Base-by-base conservation (phyloP, 2,113 vertebrate genomes). In the Narcine bancroftii region DNA sequence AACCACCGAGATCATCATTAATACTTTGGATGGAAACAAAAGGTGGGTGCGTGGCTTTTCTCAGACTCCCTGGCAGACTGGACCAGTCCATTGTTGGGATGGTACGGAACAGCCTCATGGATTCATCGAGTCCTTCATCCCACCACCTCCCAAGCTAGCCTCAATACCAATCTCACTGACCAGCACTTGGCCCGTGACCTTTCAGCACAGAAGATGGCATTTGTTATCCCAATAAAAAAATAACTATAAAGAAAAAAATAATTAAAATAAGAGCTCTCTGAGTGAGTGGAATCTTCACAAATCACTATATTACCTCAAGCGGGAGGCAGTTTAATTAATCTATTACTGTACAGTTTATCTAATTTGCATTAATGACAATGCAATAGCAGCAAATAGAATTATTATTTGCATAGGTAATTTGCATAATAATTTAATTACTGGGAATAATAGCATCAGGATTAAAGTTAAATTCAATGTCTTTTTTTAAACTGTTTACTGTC, bases 351-450 rank as follows among this genome's bases (percentile, higher is more conserved):
- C 42, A 69, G 63, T 71, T 91, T 47, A 42, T 42, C 26, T 29
- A 24, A 29, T 42, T 91, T 33, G 65, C 39, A 91, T 65, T 69
- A 69, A 91, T 69, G 89, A 69, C 24, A 91, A 91, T 71, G 81
- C 33, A 60, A 56, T 17, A 85, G 42, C 71, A 45, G 89, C 63
- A 91, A 91, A 91, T 47, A 91, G 42, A 91, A 87, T 87, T 87
- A 87, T 63, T 87, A 87, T 87, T 71, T 91, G 39, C 39, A 29
- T 24, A 47, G 21, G 89, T 26, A 91, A 91, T 91, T 91, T 91
- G 63, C 89, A 91, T 91, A 69, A 69, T 66, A 91, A 91, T 91
- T 91, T 66, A 91, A 66, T 91, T 91, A 66, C 65, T 69, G 65
- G 65, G 29, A 69, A 15, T 91, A 69, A 91, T 24, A 91, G 39